A percentile compares a stretch with the other conserved stretches of the same genome.
These are phyloP conservation scores for Pipa parva DNA, from an alignment of 2,113 vertebrate species.

Conservation along the genomic window DNA sequence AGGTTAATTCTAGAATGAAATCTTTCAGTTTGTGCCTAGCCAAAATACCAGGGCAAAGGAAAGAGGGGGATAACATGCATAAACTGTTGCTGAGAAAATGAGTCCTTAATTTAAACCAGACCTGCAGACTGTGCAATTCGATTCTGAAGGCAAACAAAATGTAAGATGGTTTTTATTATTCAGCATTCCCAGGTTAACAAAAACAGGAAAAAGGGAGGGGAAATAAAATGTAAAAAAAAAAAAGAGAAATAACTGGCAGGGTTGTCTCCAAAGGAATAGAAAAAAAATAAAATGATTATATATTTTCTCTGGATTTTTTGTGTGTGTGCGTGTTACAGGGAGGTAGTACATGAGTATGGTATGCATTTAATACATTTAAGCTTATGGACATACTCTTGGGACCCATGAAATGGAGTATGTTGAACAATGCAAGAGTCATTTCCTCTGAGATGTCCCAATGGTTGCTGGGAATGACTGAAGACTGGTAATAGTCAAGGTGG, in stretches of 20 bases:
- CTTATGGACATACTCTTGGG: not conserved
- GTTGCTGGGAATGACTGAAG: not conserved
- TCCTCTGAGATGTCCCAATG: not conserved
- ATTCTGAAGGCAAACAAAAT: slow-evolving; percentile 38
- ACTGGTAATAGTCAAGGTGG: too few relatives aligned
- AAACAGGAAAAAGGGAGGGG: slow-evolving; percentile 36
- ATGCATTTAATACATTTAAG: not conserved
- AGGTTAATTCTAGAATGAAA: too few relatives aligned
- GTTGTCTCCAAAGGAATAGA: not conserved
- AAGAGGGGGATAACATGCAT: slow-evolving; percentile 1
- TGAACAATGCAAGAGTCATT: not conserved
- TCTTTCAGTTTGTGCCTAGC: not conserved
- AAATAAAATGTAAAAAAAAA: slow-evolving; percentile 22
- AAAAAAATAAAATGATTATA: slow-evolving; percentile 2
- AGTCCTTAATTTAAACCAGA: slow-evolving; percentile 36
- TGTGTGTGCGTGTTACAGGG: not conserved
- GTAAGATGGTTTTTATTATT: slow-evolving; percentile 41
- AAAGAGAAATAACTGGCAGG: slow-evolving; percentile 21
- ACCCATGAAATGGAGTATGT: not conserved
- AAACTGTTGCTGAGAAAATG: slow-evolving; percentile 33
- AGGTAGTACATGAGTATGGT: not conserved
- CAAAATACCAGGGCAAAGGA: slow-evolving; percentile 6
- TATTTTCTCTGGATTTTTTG: slow-evolving; percentile 9
- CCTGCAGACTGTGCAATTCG: slow-evolving; percentile 34
- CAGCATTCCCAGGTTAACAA: slow-evolving; percentile 39